Conservation (phyloP, 1,140 invertebrate genomes). For the Rhyzopertha dominica region DNA sequence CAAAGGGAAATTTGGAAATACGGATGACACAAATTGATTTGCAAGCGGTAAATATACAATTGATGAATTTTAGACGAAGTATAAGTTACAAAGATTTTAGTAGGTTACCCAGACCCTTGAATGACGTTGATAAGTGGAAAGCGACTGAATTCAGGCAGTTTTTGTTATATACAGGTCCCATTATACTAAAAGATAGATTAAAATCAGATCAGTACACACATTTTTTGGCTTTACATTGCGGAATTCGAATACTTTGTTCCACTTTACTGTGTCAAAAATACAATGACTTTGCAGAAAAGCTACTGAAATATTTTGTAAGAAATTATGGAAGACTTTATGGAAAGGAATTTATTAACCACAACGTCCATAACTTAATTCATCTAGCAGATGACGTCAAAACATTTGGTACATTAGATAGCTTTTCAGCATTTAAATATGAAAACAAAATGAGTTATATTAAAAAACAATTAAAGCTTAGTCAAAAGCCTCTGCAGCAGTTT, state of each 20-base stretch:
- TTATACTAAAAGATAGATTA: slow-evolving; percentile 8
- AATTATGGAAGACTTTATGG: slow-evolving; percentile 11
- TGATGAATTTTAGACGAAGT: slow-evolving; percentile 2
- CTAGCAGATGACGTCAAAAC: slow-evolving; percentile 10
- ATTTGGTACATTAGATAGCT: slow-evolving; percentile 15
- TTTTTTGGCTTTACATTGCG: slow-evolving; percentile 17
- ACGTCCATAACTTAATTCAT: slow-evolving; percentile 16
- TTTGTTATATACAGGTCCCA: slow-evolving; percentile 32
- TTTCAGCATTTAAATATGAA: slow-evolving; percentile 18
- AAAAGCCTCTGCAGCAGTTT: too few relatives aligned
- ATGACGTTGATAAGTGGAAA: slow-evolving; percentile 35
- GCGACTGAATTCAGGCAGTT: slow-evolving; percentile 39
- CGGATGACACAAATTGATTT: slow-evolving; percentile 1
- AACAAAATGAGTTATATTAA: slow-evolving; percentile 13
- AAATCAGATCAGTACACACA: slow-evolving; percentile 7
- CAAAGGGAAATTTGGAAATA: slow-evolving; percentile 8
- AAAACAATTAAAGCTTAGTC: too few relatives aligned
- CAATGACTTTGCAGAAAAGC: slow-evolving; percentile 7
- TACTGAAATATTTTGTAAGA: slow-evolving; percentile 14
- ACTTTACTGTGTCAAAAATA: neutral
- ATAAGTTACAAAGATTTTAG: slow-evolving; percentile 25
- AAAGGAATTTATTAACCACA: slow-evolving; percentile 10
- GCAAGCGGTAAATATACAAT: too few relatives aligned
- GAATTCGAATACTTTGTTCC: slow-evolving; percentile 10
- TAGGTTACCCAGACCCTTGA: slow-evolving; percentile 31